Evolutionary conservation across 1,140 invertebrate genomes (phyloP).

Genomic region (Chironomus striatipennis): DNA sequence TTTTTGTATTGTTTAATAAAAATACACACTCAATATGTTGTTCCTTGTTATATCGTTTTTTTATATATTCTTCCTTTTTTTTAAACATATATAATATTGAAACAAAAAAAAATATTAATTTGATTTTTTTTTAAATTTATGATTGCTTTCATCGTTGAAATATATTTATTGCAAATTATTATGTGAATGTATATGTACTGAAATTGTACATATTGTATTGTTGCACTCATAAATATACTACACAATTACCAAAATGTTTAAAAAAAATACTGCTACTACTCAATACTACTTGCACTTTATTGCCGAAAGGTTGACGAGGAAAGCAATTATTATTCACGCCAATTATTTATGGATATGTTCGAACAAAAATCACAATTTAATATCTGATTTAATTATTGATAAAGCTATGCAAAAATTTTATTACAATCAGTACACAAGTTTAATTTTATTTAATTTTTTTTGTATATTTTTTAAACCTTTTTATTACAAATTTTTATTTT

Average conservation of each 20-base stretch:
- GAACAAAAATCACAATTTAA: slow-evolving; percentile 10
- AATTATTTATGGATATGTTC: slow-evolving; percentile 21
- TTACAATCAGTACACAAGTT: too few relatives aligned
- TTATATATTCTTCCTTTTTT: slow-evolving; percentile 5
- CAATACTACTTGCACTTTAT: background rate
- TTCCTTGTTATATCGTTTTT: background rate
- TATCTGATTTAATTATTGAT: slow-evolving; percentile 24
- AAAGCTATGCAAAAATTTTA: background rate
- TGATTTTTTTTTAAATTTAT: slow-evolving; percentile 16
- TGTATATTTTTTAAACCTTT: background rate
- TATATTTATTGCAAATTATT: slow-evolving; percentile 3
- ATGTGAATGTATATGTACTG: background rate
- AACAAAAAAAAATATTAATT: slow-evolving; percentile 1
- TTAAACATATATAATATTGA: background rate
- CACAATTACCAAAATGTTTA: background rate
- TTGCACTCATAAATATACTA: background rate
- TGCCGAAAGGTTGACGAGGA: slow-evolving; percentile 8
- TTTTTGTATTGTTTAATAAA: background rate
- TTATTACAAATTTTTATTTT: background rate
- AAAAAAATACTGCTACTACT: background rate
- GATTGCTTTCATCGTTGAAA: slow-evolving; percentile 18
- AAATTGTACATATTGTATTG: background rate
- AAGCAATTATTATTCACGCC: slow-evolving; percentile 23
- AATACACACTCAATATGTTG: background rate
- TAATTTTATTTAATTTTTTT: background rate